phyloP scores from a whole-genome alignment of 2,888 invertebrate genomes.

The Mesochorus sp. region DNA sequence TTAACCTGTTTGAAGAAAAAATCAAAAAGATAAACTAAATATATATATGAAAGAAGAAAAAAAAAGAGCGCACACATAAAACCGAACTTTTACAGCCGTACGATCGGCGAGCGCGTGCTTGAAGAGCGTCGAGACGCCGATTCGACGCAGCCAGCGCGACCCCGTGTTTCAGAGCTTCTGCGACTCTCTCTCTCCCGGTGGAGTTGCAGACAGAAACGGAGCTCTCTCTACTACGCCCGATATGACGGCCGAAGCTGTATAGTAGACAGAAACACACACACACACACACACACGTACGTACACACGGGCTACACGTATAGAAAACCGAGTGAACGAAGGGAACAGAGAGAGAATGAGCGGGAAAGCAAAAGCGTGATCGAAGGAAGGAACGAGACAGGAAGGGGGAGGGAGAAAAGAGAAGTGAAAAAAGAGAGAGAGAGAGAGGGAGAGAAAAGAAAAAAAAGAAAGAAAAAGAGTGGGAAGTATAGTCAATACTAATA shows the following conservation, averaged over 20 bases:
- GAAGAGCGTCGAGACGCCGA: constrained; percentile 65
- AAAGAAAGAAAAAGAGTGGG: constrained; percentile 57
- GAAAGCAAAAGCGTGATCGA: constrained; percentile 67
- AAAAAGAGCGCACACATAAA: constrained; percentile 16
- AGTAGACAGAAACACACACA: constrained; percentile 50
- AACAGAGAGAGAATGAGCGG: constrained; percentile 67
- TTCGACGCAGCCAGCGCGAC: constrained; percentile 70
- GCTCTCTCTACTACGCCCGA: constrained; percentile 77
- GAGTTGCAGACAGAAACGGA: constrained; percentile 79
- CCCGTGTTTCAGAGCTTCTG: constrained; percentile 76
- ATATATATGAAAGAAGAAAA: constrained; percentile 10
- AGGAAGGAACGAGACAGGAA: constrained; percentile 61
- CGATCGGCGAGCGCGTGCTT: constrained; percentile 51
- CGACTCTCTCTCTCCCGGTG: constrained; percentile 72
- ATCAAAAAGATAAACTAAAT: constrained; percentile 17
- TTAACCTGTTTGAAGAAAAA: constrained; percentile 22
- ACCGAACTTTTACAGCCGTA: constrained; percentile 15
- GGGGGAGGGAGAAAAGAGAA: constrained; percentile 61
- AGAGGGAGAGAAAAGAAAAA: constrained; percentile 55
- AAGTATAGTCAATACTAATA: constrained; percentile 55
- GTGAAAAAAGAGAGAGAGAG: constrained; percentile 45
- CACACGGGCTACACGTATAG: constrained; percentile 49
- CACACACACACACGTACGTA: constrained; percentile 41
- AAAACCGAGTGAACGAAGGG: constrained; percentile 61
- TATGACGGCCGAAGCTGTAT: constrained; percentile 74